phyloP scores from a whole-genome alignment of 1,140 invertebrate genomes.

The Eriosoma lanigerum region DNA sequence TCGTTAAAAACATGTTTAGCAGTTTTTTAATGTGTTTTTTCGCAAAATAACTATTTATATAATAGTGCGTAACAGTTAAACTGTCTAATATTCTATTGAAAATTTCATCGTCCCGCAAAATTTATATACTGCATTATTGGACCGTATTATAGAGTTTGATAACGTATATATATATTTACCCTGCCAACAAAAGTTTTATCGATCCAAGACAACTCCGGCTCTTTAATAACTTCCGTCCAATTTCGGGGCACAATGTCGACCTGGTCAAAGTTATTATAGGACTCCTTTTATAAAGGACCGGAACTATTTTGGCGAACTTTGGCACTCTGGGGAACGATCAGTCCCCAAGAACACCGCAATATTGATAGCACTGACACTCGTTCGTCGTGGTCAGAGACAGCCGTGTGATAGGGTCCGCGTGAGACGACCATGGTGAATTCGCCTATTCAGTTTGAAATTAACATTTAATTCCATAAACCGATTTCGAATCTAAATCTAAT shows the following conservation, averaged over 20 bases:
- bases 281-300: conserved; percentile 33
- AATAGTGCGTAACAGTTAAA: no score
- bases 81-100: no score
- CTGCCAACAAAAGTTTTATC: neutral
- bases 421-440: no score
- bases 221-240: conserved; percentile 25
- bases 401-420: no score
- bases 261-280: conserved; percentile 21
- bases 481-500: neutral
- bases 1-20: neutral
- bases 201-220: neutral
- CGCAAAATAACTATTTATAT: no score
- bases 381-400: neutral
- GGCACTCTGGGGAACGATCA: neutral
- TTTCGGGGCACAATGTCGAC: conserved; percentile 20
- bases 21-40: neutral
- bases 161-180: neutral
- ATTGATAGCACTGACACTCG: conserved; percentile 6
- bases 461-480: neutral
- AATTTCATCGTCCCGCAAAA: neutral
- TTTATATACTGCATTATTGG: neutral
- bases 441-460: neutral
- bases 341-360: neutral
- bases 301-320: conserved; percentile 12
- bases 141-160: no score